Base-by-base conservation (phyloP, 1,140 invertebrate species). In the Zophobas atratus region DNA sequence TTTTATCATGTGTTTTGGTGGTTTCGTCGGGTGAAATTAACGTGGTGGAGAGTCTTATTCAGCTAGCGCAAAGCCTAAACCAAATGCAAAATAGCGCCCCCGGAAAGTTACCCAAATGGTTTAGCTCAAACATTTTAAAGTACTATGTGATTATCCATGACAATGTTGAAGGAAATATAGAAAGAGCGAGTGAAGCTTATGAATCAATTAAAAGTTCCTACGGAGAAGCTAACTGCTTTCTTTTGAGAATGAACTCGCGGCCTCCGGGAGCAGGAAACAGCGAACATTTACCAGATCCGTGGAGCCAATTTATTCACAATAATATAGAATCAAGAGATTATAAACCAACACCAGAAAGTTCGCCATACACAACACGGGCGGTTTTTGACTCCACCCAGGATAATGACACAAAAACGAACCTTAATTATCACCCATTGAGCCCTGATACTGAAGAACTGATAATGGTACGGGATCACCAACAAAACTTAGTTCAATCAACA, bases 121-220 rank as follows among this genome's bases (percentile, higher is more conserved):
- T 99, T 86, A 93, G 91, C 82, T 92, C 92, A 76, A 92, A 93
- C 81, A 92, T 96, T 39, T 89, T 98, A 35, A 93, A 96, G 84
- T 97, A 95, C 87, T 98, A 97, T 88, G 92, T 99, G 75, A 89
- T 99, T 49, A 84, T 99, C 56, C 95, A 98, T 88, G 97, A 98
- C 88, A 89, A 85, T 60, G 49, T 70, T 6, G 70, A 79, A 36
- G 75, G 74, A 8, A 78, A 82, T 74, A 79, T 43, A 60, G 70
- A 76, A 84, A 97, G 95, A 84, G 94, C 96, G 74, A 93, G 96
- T 86, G 89, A 92, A 81, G 88, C 93, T 63, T 97, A 94, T 89
- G 93, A 95, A 84, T 91, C 91, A 77, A 91, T 98, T 85, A 96
- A 97, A 87, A 92, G 92, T 55, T 92, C 93, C 35, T 98, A 96